Evolutionary conservation across 1,140 invertebrate genomes (phyloP).

Genomic region (Papilio polytes): DNA sequence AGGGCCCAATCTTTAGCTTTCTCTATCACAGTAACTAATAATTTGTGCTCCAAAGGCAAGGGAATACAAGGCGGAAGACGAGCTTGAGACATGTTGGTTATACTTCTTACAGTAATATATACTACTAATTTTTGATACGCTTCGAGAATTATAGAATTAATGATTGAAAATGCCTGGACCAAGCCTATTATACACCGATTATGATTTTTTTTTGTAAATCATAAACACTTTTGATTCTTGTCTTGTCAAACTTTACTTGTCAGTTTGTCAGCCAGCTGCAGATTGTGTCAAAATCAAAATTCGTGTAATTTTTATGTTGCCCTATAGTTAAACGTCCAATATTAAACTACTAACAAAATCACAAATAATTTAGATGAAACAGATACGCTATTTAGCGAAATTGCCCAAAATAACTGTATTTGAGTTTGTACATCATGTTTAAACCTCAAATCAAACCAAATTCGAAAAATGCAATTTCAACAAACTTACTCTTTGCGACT

Average conservation of each 20-base stretch:
- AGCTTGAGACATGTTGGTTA: conserved; percentile 69
- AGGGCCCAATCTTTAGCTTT: conserved; percentile 93
- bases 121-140: not conserved
- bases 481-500: not conserved
- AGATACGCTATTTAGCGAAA: not conserved
- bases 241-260: conserved; percentile 32
- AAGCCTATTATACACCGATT: not conserved
- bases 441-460: not conserved
- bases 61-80: conserved; percentile 82
- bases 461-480: not conserved
- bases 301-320: not conserved
- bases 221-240: conserved; percentile 2
- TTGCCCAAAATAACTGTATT: not conserved
- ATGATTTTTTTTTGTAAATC: conserved; percentile 1
- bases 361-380: not conserved
- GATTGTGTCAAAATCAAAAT: conserved; percentile 1
- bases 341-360: not conserved
- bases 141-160: not conserved
- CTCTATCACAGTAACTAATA: conserved; percentile 86
- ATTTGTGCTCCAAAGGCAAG: conserved; percentile 86
- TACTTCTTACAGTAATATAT: not conserved
- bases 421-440: not conserved
- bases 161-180: not conserved
- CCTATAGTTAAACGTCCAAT: not conserved
- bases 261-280: not conserved